phyloP scores from a whole-genome alignment of 2,888 invertebrate genomes.

The Odontocolon sp. region DNA sequence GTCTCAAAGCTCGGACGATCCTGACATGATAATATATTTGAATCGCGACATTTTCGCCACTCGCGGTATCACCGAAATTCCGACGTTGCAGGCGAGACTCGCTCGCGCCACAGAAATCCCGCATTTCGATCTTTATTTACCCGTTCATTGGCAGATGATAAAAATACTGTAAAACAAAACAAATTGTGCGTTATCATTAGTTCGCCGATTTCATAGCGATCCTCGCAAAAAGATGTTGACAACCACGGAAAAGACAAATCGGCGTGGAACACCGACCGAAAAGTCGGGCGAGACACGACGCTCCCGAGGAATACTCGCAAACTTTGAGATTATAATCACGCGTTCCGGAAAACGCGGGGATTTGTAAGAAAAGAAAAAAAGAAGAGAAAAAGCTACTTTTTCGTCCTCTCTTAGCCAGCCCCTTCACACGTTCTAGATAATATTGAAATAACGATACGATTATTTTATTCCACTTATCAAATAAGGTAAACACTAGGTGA shows the following conservation, averaged over 20 bases:
- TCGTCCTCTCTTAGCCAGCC: slow-evolving; percentile 53
- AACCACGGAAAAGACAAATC: background rate
- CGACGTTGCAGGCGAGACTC: slow-evolving; percentile 41
- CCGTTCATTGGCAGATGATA: slow-evolving; percentile 29
- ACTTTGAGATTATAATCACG: slow-evolving; percentile 1
- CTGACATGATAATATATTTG: slow-evolving; percentile 1
- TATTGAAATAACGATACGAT: slow-evolving; percentile 58
- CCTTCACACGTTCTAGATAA: slow-evolving; percentile 51
- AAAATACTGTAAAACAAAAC: background rate
- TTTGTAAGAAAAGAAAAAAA: background rate
- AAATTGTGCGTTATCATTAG: slow-evolving; percentile 10
- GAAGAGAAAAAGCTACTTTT: background rate
- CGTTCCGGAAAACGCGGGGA: slow-evolving; percentile 8
- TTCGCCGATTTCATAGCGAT: slow-evolving; percentile 18
- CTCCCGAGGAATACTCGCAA: background rate
- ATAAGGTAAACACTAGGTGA: slow-evolving; percentile 62
- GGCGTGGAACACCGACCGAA: slow-evolving; percentile 23
- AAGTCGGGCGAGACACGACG: background rate
- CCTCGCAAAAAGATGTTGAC: background rate
- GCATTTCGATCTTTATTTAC: slow-evolving; percentile 21
- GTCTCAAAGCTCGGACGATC: background rate
- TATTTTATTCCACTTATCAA: slow-evolving; percentile 60
- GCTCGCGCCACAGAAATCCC: slow-evolving; percentile 32
- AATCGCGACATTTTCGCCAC: slow-evolving; percentile 7
- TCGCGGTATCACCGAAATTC: slow-evolving; percentile 17